Base-by-base conservation (phyloP, 2,888 invertebrate genomes). In the Plutella xylostella region DNA sequence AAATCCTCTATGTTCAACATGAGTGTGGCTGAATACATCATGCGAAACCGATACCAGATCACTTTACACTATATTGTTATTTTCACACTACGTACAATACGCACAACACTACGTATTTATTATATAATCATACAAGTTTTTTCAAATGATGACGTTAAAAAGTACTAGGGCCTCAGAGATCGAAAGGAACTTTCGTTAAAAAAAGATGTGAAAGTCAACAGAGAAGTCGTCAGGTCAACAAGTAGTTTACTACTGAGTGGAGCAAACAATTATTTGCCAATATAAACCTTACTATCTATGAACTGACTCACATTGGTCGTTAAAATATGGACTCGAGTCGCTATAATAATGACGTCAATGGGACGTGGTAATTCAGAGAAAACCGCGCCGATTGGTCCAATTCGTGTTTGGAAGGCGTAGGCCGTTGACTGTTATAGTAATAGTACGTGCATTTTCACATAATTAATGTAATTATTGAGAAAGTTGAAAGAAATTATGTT, bases 1-100 rank as follows among this genome's bases (percentile, higher is more conserved):
- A 82, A 82, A 50, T 72, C 74, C 50, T 79, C 72, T 21, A 80
- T 72, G 40, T 65, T 68, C 28, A 76, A 67, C 60, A 69, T 71
- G 51, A 75, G 63, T 54, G 66, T 65, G 48, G 68, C 72, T 2
- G 75, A 61, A 61, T 72, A 72, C 80, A 80, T 80, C 46, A 50
- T 67, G 45, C 47, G 42, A 15, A 53, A 30, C 45, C 39, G 49
- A 30, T 35, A 49, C 35, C 47, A 51, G 46, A 28, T 2, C 3
- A 28, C 28, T 28, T 28, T n/a, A n/a, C 28, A 28, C 28, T 28
- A 28, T 6, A 28, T 28, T 28, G 7, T 6, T 12, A 28, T n/a
- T 28, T 12, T n/a, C 3, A 28, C 9, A 28, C 28, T 28, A 28
- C n/a, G 11, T 12, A 28, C 9, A 5, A 22, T 5, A 22, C 28